Evolutionary conservation across 1,140 invertebrate genomes (phyloP).

Genomic region (Harlomillsia oculata): DNA sequence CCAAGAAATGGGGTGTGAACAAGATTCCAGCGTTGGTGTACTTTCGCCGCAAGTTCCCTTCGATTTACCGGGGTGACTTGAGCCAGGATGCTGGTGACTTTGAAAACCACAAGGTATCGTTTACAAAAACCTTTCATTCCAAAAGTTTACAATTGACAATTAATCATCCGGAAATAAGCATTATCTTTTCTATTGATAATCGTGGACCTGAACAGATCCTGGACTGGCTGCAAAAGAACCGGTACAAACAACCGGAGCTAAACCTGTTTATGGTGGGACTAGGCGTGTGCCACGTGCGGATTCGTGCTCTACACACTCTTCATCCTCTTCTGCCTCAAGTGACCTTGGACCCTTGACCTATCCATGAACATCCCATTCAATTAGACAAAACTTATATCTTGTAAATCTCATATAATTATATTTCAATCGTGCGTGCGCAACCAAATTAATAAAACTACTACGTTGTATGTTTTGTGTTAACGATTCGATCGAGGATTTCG

Average conservation of each 20-base stretch:
- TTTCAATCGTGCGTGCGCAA: too few species aligned
- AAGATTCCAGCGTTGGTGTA: constrained; percentile 72
- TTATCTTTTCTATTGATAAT: constrained; percentile 36
- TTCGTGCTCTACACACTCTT: constrained; percentile 85
- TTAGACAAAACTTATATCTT: too few species aligned
- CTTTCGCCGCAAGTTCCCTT: constrained; percentile 85
- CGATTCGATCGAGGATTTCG: too few species aligned
- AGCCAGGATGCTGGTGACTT: constrained; percentile 10
- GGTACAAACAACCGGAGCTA: constrained; percentile 82
- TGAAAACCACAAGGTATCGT: too few species aligned
- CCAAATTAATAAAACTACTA: too few species aligned
- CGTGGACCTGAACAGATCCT: too few species aligned
- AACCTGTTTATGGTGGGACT: constrained; percentile 91
- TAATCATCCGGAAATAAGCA: not conserved
- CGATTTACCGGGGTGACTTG: constrained; percentile 75
- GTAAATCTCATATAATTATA: too few species aligned
- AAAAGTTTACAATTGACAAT: too few species aligned
- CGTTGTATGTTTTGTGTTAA: too few species aligned
- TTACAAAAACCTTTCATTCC: not conserved
- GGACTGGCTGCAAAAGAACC: constrained; percentile 85
- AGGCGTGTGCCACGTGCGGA: constrained; percentile 67
- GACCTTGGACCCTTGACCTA: too few species aligned
- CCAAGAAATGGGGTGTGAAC: constrained; percentile 88
- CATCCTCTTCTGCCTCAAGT: constrained; percentile 75
- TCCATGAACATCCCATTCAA: too few species aligned